A percentile compares a stretch with the other conserved stretches of the same genome.
Evolutionary conservation across 2,113 vertebrate species (phyloP).

Genomic region (Spizaetus ornatus): DNA sequence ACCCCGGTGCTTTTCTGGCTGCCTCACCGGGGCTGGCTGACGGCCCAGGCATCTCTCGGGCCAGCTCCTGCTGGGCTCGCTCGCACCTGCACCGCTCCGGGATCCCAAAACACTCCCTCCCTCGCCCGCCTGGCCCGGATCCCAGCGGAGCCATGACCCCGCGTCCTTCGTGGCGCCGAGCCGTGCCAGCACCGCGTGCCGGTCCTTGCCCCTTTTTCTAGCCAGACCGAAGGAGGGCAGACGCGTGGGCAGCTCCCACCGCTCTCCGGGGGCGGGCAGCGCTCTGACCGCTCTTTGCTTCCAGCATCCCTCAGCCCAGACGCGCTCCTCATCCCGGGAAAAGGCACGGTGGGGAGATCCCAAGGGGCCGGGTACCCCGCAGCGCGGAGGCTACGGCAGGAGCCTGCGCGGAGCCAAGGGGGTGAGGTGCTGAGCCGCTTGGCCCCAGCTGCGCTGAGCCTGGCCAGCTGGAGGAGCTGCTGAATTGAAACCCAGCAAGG

Average conservation of each 20-base stretch:
- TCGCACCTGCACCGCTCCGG: background rate
- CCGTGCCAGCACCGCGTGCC: accelerated
- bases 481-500: background rate
- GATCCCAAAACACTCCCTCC: background rate
- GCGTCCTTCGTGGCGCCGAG: background rate
- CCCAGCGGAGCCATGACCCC: background rate
- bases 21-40: background rate
- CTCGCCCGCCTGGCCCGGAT: background rate
- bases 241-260: background rate
- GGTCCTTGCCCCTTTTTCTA: background rate
- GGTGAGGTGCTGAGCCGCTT: background rate
- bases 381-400: accelerated
- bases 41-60: background rate
- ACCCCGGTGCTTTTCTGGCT: background rate
- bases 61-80: background rate
- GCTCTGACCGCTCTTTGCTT: background rate
- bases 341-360: accelerated
- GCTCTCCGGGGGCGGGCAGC: accelerated
- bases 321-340: accelerated
- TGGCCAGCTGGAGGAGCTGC: background rate
- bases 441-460: accelerated
- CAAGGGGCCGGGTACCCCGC: accelerated
- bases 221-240: background rate
- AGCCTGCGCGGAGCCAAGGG: accelerated
- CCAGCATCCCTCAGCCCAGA: background rate